phyloP scores from a whole-genome alignment of 2,797 vertebrate genomes.

The Anolis apletophallus region DNA sequence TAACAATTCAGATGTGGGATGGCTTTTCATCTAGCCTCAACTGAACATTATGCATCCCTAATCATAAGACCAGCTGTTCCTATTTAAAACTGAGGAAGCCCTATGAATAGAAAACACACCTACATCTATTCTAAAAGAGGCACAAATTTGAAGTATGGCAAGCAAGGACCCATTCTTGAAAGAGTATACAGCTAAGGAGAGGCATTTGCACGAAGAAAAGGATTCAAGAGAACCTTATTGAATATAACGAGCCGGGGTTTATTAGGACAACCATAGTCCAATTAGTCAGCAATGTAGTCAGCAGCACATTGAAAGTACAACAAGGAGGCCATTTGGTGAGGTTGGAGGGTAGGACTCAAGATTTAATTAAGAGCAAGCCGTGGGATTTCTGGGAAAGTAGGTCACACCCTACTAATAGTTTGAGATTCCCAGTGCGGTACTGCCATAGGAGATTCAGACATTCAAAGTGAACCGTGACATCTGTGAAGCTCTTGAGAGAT shows the following conservation, averaged over 20 bases:
- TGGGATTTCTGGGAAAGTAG: slow-evolving; percentile 25
- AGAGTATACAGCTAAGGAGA: background rate
- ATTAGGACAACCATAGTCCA: background rate
- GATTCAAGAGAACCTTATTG: background rate
- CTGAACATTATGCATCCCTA: background rate
- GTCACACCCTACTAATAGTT: slow-evolving; percentile 1
- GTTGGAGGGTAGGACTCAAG: background rate
- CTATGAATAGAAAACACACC: slow-evolving; percentile 33
- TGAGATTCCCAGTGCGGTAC: background rate
- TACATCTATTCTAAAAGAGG: background rate
- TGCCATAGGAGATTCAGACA: background rate
- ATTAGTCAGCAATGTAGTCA: slow-evolving; percentile 1
- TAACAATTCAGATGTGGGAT: background rate
- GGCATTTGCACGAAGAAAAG: background rate
- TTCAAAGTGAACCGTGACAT: slow-evolving; percentile 7
- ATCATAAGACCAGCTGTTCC: background rate
- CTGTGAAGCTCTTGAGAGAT: background rate
- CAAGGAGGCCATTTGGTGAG: background rate
- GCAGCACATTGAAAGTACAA: background rate
- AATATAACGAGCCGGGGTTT: background rate
- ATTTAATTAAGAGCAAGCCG: slow-evolving; percentile 28
- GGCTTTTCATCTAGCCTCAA: background rate
- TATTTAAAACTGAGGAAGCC: slow-evolving; percentile 4
- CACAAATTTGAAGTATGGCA: background rate
- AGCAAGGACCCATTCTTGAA: background rate